These are phyloP conservation scores for Hemicrepidius hirtus DNA, from an alignment of 2,888 invertebrate species.

Conservation along the genomic window DNA sequence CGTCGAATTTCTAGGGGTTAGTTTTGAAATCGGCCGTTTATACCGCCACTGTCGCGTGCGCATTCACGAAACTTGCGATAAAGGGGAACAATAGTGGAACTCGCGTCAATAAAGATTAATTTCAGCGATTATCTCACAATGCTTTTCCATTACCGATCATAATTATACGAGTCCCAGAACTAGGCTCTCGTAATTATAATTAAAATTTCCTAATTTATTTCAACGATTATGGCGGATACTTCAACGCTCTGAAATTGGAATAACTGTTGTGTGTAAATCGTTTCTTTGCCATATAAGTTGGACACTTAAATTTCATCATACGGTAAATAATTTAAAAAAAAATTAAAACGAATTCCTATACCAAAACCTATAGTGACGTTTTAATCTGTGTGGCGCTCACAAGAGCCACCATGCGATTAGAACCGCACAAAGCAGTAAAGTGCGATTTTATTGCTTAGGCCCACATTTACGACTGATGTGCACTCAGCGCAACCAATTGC, in stretches of 20 bases:
- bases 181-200: conserved; percentile 48
- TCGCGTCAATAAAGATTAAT: conserved; percentile 69
- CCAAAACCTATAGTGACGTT: conserved; percentile 15
- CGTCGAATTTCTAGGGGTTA: conserved; percentile 41
- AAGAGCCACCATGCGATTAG: conserved; percentile 30
- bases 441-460: conserved; percentile 34
- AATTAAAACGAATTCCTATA: conserved; percentile 36
- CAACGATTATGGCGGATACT: conserved; percentile 18
- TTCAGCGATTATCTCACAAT: conserved; percentile 63
- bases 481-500: conserved; percentile 32
- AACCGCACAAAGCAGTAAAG: conserved; percentile 33
- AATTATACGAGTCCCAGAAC: conserved; percentile 58
- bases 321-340: conserved; percentile 15
- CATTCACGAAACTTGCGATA: conserved; percentile 55
- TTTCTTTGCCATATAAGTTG: background rate
- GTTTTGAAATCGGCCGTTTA: conserved; percentile 48
- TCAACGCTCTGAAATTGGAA: background rate
- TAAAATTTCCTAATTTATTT: conserved; percentile 47
- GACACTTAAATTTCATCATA: background rate
- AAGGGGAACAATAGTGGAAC: conserved; percentile 60
- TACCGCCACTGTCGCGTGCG: conserved; percentile 40
- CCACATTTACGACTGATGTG: conserved; percentile 41
- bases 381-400: conserved; percentile 22
- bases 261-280: background rate
- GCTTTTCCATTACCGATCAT: conserved; percentile 62